Base-by-base conservation (phyloP, 2,113 vertebrate genomes). In the Gavialis gangeticus region DNA sequence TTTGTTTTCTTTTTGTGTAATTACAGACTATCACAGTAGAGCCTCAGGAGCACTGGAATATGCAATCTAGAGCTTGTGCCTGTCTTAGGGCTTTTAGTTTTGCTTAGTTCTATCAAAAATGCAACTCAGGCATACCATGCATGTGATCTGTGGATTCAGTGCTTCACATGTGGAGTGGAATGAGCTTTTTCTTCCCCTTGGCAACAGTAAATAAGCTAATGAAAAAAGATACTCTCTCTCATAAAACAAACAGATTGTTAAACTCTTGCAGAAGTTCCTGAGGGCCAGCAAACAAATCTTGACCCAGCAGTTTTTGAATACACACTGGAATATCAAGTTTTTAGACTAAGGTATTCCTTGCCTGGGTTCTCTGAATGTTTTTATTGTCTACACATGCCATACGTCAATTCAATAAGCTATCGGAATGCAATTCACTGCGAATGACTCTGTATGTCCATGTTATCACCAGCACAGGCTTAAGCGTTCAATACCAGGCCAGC, bases 171-270 rank as follows among this genome's bases (percentile, higher is more conserved):
- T 1, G 4, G 71, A 73, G 58, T 21, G 63, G 77, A 94, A 88
- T 1, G 5, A 77, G 73, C 54, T 75, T 58, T 58, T 46, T 56
- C 57, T 89, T 78, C 84, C 88, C 71, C 82, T 81, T 73, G 86
- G 92, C 37, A 89, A 69, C 87, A 79, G 60, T 8, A 85, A 89
- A 62, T 92, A 86, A 90, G 28, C 90, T 85, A 79, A 89, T 85
- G 34, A 90, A 90, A 94, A 30, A 87, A 75, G 66, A 81, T 30
- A 59, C 16, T 67, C 46, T 10, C 1, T 46, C 92, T 82, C 59
- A 85, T 76, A 92, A 92, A 84, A 85, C 73, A 92, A 92, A 84
- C 28, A 81, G 67, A 78, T 63, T 91, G 63, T 63, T 76, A 76
- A n/a, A 67, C 30, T 71, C 88, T 11, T 60, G 73, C 84, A 87